Evolutionary conservation across 2,797 vertebrate species (phyloP).

Genomic region (Cottoperca gobio): DNA sequence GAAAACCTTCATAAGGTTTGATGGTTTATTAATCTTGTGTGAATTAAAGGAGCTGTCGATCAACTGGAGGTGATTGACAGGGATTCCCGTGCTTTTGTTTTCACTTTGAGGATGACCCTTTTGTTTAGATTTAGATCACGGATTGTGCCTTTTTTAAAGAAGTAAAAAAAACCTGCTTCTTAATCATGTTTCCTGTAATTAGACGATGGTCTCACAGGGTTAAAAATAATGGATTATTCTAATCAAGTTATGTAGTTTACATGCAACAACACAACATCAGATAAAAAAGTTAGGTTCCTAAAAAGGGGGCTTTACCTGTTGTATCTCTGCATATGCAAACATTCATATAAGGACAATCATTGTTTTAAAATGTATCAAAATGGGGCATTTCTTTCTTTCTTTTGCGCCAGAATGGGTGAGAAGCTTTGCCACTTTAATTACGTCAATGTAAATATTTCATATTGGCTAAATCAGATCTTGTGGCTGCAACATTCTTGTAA

Average conservation of each 20-base stretch:
- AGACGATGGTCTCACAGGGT: background rate
- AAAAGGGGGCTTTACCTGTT: background rate
- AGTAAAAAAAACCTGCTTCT: background rate
- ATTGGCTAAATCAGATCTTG: constrained; percentile 96
- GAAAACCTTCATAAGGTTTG: background rate
- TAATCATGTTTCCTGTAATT: background rate
- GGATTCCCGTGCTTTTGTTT: background rate
- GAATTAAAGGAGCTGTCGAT: background rate
- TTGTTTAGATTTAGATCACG: background rate
- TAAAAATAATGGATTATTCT: background rate
- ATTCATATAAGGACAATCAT: background rate
- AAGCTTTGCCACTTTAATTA: constrained; percentile 94
- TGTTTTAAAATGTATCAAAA: constrained; percentile 64
- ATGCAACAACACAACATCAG: background rate
- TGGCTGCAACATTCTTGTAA: constrained; percentile 95
- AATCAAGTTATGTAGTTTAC: background rate
- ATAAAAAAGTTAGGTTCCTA: background rate
- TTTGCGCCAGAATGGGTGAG: constrained; percentile 49
- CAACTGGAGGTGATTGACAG: background rate
- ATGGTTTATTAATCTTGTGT: background rate
- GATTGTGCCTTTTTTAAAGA: background rate
- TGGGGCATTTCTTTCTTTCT: constrained; percentile 50
- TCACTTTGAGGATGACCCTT: background rate
- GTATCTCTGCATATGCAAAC: background rate
- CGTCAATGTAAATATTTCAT: constrained; percentile 97